Percentiles rank a stretch among this genome's conserved stretches.
These are phyloP conservation scores for Alloplasta piceator DNA, from an alignment of 2,888 invertebrate species.

Conservation along the genomic window DNA sequence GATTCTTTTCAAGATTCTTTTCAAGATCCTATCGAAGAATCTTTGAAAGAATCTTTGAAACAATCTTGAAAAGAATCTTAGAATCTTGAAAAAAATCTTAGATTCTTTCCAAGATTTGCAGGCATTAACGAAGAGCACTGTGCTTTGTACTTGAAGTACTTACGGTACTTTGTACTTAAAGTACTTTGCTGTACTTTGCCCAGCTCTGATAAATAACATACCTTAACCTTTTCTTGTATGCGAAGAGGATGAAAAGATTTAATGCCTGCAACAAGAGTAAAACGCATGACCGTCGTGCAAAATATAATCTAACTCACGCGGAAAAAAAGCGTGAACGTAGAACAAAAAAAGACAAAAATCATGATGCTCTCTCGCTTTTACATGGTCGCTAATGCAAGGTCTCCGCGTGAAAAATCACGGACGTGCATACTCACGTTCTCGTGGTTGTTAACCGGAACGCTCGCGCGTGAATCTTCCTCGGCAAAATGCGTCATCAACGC, in stretches of 20 bases:
- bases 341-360: not conserved
- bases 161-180: too few relatives aligned
- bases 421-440: constrained; percentile 10
- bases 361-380: not conserved
- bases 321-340: constrained; percentile 41
- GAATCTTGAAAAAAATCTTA: too few relatives aligned
- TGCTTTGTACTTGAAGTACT: too few relatives aligned
- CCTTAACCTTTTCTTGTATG: too few relatives aligned
- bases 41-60: too few relatives aligned
- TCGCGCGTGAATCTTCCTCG: not conserved
- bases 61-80: too few relatives aligned
- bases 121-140: too few relatives aligned
- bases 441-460: constrained; percentile 35
- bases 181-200: too few relatives aligned
- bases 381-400: constrained; percentile 13
- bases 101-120: too few relatives aligned
- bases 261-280: not conserved
- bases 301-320: not conserved
- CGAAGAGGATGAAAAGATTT: not conserved
- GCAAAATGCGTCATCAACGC: constrained; percentile 4
- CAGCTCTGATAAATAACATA: too few relatives aligned
- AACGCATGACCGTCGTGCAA: constrained; percentile 2
- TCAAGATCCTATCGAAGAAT: too few relatives aligned
- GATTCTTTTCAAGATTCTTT: too few relatives aligned
- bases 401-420: not conserved